Percentiles rank a stretch among this genome's conserved stretches.
Conservation (phyloP, 2,113 vertebrate species). For the Picathartes gymnocephalus region DNA sequence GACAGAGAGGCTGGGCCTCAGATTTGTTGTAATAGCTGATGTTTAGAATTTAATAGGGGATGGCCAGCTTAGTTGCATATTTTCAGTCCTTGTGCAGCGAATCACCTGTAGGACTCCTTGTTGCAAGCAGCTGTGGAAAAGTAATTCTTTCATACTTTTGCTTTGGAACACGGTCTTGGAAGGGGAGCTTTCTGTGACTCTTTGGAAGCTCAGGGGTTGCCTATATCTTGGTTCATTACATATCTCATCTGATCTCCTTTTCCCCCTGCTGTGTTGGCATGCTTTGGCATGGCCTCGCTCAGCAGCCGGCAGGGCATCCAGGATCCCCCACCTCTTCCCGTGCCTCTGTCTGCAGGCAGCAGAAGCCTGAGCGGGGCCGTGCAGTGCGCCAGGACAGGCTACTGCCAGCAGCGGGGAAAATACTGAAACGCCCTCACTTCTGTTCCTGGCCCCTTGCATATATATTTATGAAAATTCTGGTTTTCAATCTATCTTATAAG, state of each 20-base stretch:
- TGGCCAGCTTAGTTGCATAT: neutral
- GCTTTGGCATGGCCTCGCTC: neutral
- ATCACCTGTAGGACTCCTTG: neutral
- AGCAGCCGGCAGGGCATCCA: fast-evolving
- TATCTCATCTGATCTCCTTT: neutral
- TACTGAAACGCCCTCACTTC: fast-evolving
- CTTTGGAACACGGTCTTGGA: fast-evolving
- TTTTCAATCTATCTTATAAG: neutral
- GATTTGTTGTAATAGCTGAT: neutral
- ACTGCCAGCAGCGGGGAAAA: fast-evolving
- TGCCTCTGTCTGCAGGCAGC: neutral
- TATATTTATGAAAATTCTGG: fast-evolving
- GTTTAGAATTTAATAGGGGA: neutral
- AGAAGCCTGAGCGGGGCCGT: fast-evolving
- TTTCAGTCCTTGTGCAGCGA: neutral
- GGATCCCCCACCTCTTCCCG: fast-evolving
- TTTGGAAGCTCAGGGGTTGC: neutral
- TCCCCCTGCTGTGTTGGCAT: neutral
- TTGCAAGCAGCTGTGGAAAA: neutral
- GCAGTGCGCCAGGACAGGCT: fast-evolving
- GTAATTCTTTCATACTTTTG: neutral
- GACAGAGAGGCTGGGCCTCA: neutral
- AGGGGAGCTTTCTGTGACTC: neutral
- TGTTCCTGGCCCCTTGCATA: fast-evolving
- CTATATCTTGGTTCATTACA: fast-evolving